phyloP scores from a whole-genome alignment of 2,888 invertebrate genomes.

The Himalopsyche kuldschensis region DNA sequence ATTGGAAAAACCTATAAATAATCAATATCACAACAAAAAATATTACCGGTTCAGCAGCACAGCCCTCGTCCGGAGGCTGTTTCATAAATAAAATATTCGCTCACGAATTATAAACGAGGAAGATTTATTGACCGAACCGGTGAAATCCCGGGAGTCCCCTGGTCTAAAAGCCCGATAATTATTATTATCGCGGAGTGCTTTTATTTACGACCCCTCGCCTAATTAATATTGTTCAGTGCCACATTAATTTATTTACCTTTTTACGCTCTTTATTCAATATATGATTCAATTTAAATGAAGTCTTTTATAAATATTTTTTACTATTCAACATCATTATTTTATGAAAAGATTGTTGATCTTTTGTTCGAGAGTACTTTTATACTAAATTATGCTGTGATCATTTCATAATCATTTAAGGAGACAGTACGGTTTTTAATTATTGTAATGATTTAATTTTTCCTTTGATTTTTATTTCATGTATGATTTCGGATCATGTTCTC shows the following conservation, averaged over 20 bases:
- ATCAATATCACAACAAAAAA: background rate
- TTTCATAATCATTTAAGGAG: too few relatives aligned
- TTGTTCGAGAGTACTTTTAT: too few relatives aligned
- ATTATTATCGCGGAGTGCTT: slow-evolving; percentile 18
- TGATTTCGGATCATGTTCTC: too few relatives aligned
- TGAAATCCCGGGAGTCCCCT: background rate
- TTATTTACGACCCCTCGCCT: slow-evolving; percentile 18
- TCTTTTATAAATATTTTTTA: too few relatives aligned
- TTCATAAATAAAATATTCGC: slow-evolving; percentile 24
- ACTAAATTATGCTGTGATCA: too few relatives aligned
- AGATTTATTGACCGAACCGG: slow-evolving; percentile 24
- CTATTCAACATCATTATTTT: too few relatives aligned
- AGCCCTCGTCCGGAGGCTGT: background rate
- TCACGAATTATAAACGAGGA: slow-evolving; percentile 8
- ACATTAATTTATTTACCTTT: background rate
- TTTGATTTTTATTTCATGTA: too few relatives aligned
- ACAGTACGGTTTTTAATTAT: too few relatives aligned
- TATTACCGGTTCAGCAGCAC: background rate
- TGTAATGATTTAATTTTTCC: too few relatives aligned
- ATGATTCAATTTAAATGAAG: too few relatives aligned
- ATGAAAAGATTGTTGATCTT: too few relatives aligned
- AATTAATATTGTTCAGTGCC: background rate
- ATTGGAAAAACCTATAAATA: too few relatives aligned
- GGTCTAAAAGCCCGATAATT: slow-evolving; percentile 12
- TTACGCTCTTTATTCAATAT: background rate